These are phyloP conservation scores for Lithobates sylvaticus DNA, from an alignment of 2,797 vertebrate species.

Conservation along the genomic window DNA sequence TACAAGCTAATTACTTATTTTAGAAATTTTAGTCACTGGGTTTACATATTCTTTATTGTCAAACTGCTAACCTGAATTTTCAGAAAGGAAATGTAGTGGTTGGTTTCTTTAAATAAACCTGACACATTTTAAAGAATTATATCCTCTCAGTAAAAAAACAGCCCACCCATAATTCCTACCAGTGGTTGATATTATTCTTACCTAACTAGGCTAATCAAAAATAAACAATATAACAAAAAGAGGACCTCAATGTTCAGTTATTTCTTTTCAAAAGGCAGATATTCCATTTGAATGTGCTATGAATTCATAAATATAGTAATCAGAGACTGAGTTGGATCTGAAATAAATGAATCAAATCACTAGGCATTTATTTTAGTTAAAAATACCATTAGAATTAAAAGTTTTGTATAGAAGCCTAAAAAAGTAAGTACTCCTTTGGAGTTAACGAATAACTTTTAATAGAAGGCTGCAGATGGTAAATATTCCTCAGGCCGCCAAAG, in stretches of 20 bases:
- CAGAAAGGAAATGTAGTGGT: too few species aligned
- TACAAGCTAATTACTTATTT: too few species aligned
- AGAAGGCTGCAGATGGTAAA: constrained; percentile 12
- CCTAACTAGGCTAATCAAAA: background rate
- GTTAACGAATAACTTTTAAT: background rate
- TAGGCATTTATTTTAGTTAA: background rate
- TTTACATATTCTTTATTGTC: too few species aligned
- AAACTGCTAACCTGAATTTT: too few species aligned
- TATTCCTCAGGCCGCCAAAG: constrained; percentile 7
- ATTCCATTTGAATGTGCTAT: background rate
- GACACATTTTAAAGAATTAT: too few species aligned
- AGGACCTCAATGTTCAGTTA: background rate
- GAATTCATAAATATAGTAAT: background rate
- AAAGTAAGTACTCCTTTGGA: background rate
- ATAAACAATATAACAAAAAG: background rate
- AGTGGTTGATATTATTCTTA: background rate
- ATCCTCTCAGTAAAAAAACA: too few species aligned
- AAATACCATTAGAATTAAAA: background rate
- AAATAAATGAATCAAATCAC: background rate
- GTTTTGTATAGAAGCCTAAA: background rate
- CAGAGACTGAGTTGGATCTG: background rate
- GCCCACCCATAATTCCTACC: background rate
- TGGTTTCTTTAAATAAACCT: too few species aligned
- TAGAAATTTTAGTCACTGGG: too few species aligned
- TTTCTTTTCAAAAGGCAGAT: background rate